Evolutionary conservation across 2,113 vertebrate genomes (phyloP).

Genomic region (Actinemys pallida): DNA sequence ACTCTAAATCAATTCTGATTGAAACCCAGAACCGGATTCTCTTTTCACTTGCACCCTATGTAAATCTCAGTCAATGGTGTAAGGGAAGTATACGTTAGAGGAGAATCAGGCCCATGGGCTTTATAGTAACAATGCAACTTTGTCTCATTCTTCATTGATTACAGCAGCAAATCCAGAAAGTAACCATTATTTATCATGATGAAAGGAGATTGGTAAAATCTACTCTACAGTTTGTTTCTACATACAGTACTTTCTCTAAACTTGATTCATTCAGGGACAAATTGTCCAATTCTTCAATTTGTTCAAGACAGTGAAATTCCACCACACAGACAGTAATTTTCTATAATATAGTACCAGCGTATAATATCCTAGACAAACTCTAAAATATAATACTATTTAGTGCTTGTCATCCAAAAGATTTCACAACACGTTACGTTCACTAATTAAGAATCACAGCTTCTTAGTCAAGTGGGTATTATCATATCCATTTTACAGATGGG

Average conservation of each 20-base stretch:
- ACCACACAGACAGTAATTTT: not conserved
- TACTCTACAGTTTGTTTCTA: not conserved
- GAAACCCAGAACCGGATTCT: not conserved
- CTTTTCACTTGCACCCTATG: not conserved
- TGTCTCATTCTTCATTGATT: not conserved
- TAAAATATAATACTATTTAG: not conserved
- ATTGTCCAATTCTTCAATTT: not conserved
- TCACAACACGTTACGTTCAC: not conserved
- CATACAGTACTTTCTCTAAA: not conserved
- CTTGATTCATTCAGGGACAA: not conserved
- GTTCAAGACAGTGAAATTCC: not conserved
- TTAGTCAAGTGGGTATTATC: not conserved
- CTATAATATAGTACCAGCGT: not conserved
- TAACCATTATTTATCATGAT: not conserved
- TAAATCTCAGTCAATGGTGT: slow-evolving; percentile 52
- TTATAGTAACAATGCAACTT: slow-evolving; percentile 25
- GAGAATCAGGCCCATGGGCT: slow-evolving; percentile 22
- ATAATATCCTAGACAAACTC: not conserved
- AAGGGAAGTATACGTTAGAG: slow-evolving; percentile 38
- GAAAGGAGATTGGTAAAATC: slow-evolving; percentile 5
- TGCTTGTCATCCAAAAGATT: not conserved
- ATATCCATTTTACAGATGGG: not conserved
- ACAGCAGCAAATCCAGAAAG: slow-evolving; percentile 22
- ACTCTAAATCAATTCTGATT: not conserved
- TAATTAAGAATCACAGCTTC: not conserved